These are phyloP conservation scores for Hypsopygia costalis DNA, from an alignment of 2,888 invertebrate species.

Conservation along the genomic window DNA sequence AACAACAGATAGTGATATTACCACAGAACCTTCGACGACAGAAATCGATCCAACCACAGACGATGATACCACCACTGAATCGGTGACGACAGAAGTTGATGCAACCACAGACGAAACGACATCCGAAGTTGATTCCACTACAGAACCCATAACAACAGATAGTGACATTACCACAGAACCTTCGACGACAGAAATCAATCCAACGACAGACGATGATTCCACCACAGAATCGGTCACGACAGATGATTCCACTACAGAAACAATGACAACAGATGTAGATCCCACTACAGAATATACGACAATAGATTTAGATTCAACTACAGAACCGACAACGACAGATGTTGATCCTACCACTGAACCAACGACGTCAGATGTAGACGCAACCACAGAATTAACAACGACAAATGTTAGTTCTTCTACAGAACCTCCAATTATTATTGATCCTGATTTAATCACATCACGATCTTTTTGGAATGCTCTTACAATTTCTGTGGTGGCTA, in stretches of 20 bases:
- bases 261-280: neutral
- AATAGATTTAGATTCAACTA: no score
- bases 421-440: neutral
- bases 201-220: neutral
- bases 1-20: neutral
- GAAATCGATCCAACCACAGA: neutral
- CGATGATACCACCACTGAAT: neutral
- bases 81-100: neutral
- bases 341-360: no score
- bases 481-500: conserved; percentile 29
- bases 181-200: neutral
- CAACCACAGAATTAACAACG: neutral
- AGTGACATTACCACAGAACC: neutral
- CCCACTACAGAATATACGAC: no score
- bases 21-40: neutral
- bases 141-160: neutral
- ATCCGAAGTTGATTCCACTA: no score
- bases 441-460: neutral
- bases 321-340: no score
- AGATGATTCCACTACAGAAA: neutral
- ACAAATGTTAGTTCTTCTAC: neutral
- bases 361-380: no score
- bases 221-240: no score
- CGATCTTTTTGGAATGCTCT: conserved; percentile 34
- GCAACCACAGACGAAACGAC: neutral